These are phyloP conservation scores for Drosophila mettleri DNA, from an alignment of 2,888 invertebrate species.

Conservation along the genomic window DNA sequence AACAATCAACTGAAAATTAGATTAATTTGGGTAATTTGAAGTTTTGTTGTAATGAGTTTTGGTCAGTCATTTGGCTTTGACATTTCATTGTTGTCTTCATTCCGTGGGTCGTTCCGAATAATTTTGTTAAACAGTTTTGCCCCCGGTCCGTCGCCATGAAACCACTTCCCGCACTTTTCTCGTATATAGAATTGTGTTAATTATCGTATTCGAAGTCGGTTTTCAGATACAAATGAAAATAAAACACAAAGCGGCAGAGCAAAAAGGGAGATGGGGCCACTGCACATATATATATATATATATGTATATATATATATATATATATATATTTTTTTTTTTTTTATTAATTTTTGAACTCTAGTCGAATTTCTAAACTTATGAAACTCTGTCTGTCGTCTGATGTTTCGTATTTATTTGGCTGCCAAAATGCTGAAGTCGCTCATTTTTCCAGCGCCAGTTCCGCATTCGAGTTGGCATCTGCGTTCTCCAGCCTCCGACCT, in stretches of 20 bases:
- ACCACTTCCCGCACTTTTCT: constrained; percentile 16
- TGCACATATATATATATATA: constrained; percentile 19
- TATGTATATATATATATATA: too few relatives aligned
- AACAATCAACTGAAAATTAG: constrained; percentile 65
- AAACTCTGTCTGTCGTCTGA: constrained; percentile 47
- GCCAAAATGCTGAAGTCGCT: constrained; percentile 71
- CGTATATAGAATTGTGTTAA: constrained; percentile 22
- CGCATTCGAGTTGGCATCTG: constrained; percentile 59
- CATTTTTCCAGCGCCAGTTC: constrained; percentile 74
- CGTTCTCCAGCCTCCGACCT: constrained; percentile 37
- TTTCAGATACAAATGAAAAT: constrained; percentile 10
- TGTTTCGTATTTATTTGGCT: constrained; percentile 74
- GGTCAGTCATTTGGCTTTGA: constrained; percentile 78
- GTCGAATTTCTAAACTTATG: constrained; percentile 44
- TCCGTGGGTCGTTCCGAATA: constrained; percentile 47
- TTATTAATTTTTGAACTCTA: constrained; percentile 42
- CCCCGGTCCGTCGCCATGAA: background rate
- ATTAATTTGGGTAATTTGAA: constrained; percentile 83
- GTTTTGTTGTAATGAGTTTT: constrained; percentile 81
- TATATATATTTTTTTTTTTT: too few relatives aligned
- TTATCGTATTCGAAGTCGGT: constrained; percentile 25
- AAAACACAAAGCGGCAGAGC: background rate
- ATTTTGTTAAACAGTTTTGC: constrained; percentile 35
- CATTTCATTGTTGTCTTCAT: constrained; percentile 74
- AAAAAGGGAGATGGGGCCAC: background rate